Percentiles rank a stretch among this genome's conserved stretches.
phyloP scores from a whole-genome alignment of 2,797 vertebrate species.

The Arrhamphus sclerolepis region DNA sequence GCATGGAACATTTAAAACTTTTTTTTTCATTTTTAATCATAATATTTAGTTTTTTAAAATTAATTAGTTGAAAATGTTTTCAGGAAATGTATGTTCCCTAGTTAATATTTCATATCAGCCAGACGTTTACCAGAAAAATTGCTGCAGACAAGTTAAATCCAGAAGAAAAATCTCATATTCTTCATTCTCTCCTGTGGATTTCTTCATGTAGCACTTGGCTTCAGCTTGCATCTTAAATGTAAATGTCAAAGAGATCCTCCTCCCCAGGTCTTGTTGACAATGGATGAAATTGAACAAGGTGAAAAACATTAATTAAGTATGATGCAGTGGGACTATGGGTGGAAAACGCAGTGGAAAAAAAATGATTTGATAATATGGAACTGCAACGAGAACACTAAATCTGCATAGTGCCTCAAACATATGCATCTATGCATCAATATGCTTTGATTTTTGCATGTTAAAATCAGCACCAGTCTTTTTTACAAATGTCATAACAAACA shows the following conservation, averaged over 20 bases:
- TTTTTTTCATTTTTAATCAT: too few relatives aligned
- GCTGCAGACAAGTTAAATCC: conserved; percentile 15
- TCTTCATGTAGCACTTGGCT: conserved; percentile 21
- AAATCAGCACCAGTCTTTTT: background rate
- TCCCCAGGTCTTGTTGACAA: conserved; percentile 43
- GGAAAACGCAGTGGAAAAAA: conserved; percentile 23
- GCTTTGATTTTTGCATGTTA: conserved; percentile 1
- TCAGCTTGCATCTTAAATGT: conserved; percentile 47
- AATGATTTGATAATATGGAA: background rate
- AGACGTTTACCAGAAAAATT: too few relatives aligned
- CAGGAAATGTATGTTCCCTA: too few relatives aligned
- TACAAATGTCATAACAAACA: conserved; percentile 14
- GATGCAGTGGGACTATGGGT: conserved; percentile 14
- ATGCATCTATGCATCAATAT: background rate
- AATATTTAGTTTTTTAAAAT: too few relatives aligned
- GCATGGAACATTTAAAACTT: too few relatives aligned
- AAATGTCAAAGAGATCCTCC: conserved; percentile 30
- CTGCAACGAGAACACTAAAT: background rate
- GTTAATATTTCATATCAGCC: conserved; percentile 8
- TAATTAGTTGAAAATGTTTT: too few relatives aligned
- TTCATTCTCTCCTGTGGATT: conserved; percentile 38
- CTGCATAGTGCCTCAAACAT: background rate
- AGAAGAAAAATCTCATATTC: conserved; percentile 3
- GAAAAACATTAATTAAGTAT: conserved; percentile 52
- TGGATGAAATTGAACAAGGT: conserved; percentile 64